A percentile compares a stretch with the other conserved stretches of the same genome.
Evolutionary conservation across 2,113 vertebrate species (phyloP).

Genomic region (Brachypteracias leptosomus): DNA sequence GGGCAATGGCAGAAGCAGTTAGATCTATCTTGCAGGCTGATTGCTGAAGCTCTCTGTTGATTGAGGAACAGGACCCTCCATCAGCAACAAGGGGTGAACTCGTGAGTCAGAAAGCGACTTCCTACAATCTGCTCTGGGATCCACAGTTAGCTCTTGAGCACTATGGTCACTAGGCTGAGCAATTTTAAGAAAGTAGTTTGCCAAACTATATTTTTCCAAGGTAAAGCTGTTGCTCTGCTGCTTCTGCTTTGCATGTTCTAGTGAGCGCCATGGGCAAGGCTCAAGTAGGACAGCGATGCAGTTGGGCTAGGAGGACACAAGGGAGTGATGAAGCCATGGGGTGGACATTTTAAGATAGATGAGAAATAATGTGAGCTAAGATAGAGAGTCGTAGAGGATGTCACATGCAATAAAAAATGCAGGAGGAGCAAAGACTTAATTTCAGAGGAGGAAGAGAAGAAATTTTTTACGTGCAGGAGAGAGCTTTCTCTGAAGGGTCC

Average conservation of each 20-base stretch:
- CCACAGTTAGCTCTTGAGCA: background rate
- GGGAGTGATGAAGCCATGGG: background rate
- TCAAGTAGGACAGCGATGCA: background rate
- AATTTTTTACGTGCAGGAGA: background rate
- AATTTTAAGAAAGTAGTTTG: background rate
- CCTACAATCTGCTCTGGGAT: background rate
- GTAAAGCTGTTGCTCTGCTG: background rate
- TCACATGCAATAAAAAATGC: background rate
- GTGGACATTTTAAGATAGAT: background rate
- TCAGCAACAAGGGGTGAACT: background rate
- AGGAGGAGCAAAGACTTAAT: background rate
- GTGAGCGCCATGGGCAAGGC: background rate
- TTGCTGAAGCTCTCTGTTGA: background rate
- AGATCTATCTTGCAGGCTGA: constrained; percentile 43
- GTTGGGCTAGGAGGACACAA: background rate
- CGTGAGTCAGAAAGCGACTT: background rate
- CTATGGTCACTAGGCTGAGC: background rate
- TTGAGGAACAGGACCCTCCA: background rate
- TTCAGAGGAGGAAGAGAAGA: background rate
- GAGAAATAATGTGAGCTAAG: background rate
- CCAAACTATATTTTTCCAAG: background rate
- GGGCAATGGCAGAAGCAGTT: constrained; percentile 45
- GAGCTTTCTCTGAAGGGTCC: background rate
- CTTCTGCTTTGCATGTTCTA: background rate
- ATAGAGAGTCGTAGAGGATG: background rate